phyloP scores from a whole-genome alignment of 2,113 vertebrate species.

The Astatotilapia flaviijosephi region DNA sequence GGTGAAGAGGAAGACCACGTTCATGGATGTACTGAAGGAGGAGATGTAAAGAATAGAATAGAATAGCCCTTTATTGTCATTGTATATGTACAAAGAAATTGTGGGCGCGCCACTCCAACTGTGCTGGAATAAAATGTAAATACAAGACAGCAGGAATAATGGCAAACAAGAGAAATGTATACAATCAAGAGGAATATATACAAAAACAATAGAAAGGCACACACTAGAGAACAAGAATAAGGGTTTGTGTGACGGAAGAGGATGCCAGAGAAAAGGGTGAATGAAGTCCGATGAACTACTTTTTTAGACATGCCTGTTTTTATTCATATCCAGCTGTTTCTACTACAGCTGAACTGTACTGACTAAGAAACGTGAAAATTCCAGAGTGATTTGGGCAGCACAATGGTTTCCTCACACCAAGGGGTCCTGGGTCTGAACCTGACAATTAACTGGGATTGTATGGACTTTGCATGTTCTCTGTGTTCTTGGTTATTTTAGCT shows the following conservation, averaged over 20 bases:
- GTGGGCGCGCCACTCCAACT: not conserved
- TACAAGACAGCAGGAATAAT: not conserved
- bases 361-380: not conserved
- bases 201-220: not conserved
- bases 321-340: not conserved
- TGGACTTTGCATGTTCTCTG: not conserved
- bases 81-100: not conserved
- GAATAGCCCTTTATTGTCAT: not conserved
- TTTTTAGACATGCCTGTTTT: not conserved
- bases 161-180: not conserved
- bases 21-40: not conserved
- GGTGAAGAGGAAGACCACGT: not conserved
- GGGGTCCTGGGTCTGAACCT: not conserved
- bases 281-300: not conserved
- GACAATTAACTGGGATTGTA: not conserved
- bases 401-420: not conserved
- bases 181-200: not conserved
- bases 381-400: not conserved
- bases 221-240: not conserved
- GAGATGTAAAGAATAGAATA: not conserved
- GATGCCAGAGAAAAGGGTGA: not conserved
- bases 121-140: not conserved
- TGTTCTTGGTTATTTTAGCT: not conserved
- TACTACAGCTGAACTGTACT: not conserved
- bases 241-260: not conserved